Percentiles rank a stretch among this genome's conserved stretches.
Evolutionary conservation across 2,113 vertebrate species (phyloP).

Genomic region (Otolemur garnettii): DNA sequence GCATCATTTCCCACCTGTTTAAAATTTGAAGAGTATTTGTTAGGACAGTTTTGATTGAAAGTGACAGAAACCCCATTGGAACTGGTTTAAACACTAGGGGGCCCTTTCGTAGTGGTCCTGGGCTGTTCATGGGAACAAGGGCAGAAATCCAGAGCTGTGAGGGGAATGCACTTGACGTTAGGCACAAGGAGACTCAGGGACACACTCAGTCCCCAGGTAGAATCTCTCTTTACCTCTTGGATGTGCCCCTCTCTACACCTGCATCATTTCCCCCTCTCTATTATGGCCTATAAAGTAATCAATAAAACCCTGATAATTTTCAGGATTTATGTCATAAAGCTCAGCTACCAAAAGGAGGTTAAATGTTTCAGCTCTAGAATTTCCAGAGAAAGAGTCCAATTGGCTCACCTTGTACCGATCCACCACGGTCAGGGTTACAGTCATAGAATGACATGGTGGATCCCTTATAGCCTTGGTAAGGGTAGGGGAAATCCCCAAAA

Average conservation of each 20-base stretch:
- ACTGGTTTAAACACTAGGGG: neutral
- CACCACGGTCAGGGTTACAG: neutral
- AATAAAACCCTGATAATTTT: neutral
- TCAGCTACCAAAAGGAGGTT: neutral
- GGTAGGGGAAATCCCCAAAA: fast-evolving
- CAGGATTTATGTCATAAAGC: neutral
- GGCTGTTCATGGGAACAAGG: neutral
- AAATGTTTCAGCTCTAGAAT: conserved; percentile 22
- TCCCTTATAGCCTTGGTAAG: neutral
- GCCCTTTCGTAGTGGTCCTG: neutral
- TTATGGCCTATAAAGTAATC: neutral
- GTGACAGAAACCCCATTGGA: neutral
- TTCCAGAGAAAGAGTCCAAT: neutral
- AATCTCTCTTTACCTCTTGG: neutral
- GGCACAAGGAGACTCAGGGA: neutral
- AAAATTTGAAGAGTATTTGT: neutral
- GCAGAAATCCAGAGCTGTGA: neutral
- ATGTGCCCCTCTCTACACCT: neutral
- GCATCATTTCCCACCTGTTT: neutral
- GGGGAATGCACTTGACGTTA: neutral
- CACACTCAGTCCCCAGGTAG: neutral
- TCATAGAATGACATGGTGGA: neutral
- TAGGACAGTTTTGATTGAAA: neutral
- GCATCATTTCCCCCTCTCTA: neutral
- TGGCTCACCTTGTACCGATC: neutral